Evolutionary conservation across 2,888 invertebrate genomes (phyloP).

Genomic region (Catocala sponsa): DNA sequence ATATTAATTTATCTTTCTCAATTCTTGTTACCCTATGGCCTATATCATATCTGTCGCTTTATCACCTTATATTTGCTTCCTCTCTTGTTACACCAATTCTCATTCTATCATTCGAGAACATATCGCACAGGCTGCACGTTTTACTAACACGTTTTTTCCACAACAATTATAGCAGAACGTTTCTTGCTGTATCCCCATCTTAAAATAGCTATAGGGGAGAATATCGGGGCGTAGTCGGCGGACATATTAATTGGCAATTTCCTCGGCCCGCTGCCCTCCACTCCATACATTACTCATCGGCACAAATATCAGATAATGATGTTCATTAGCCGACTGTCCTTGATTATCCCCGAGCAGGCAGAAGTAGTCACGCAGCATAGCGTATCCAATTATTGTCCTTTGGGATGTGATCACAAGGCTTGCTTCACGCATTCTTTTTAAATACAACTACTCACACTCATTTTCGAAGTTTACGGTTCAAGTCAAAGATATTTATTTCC

Average conservation of each 20-base stretch:
- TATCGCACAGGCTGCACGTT: no score
- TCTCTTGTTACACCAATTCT: no score
- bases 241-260: conserved; percentile 81
- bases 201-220: conserved; percentile 42
- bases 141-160: no score
- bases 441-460: no score
- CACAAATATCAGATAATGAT: conserved; percentile 69
- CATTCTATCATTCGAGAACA: no score
- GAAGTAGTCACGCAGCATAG: neutral
- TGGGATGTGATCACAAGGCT: neutral
- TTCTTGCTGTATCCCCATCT: conserved; percentile 35
- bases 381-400: neutral
- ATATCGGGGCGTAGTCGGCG: conserved; percentile 50
- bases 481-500: no score
- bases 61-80: no score
- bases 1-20: no score
- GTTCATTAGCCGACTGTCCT: conserved; percentile 61
- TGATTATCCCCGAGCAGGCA: conserved; percentile 43
- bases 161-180: neutral
- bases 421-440: no score
- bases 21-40: no score
- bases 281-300: conserved; percentile 66
- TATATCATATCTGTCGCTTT: no score
- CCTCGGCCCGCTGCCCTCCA: conserved; percentile 59
- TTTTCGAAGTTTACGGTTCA: no score